Evolutionary conservation across 1,140 invertebrate genomes (phyloP), one percentile per base, ranked within the genome.

Genomic region (Pseudomyrmex pallidus): DNA sequence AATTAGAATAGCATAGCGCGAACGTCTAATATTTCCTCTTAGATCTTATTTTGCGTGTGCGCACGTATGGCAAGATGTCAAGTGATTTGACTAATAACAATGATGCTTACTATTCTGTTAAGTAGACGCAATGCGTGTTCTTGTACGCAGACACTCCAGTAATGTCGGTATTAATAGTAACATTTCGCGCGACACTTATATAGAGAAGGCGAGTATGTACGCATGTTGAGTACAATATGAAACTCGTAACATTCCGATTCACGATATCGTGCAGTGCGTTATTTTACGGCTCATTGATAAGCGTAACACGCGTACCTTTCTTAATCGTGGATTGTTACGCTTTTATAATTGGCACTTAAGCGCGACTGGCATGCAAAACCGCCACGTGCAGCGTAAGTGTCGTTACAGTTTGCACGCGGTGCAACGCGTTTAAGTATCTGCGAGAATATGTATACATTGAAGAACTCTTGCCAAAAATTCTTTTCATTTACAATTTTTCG

Each of bases 241-340:
- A 66, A 82, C 57, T 61, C 35, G 17, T 44, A 20, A 66, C 61
- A 68, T 84, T 87, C 78, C 64, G 83, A 80, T 82, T 68, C 64
- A 17, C 17, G 83, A 85, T 88, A 82, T 56, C 76, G 76, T 35
- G 35, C 76, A 76, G 72, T 64, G 82, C 48, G 72, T 88, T 88
- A 85, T 84, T 88, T 88, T 87, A 88, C 86, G 83, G 83, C 35
- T 54, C 86, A 88, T 88, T 87, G 87, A 88, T 85, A 88, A 85
- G 83, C 73, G 68, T 74, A 87, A 85, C 86, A 85, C 83, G 76
- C 86, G 77, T 87, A 77, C n/a, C 74, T 20, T 72, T 82, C 86
- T 85, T 87, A 88, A 88, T 88, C 78, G 74, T 72, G 72, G 70
- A 76, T 57, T 87, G 83, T 88, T 87, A 88, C 83, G 83, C 86